These are phyloP conservation scores for Tupaia tana DNA, from an alignment of 2,113 vertebrate species.

Conservation along the genomic window DNA sequence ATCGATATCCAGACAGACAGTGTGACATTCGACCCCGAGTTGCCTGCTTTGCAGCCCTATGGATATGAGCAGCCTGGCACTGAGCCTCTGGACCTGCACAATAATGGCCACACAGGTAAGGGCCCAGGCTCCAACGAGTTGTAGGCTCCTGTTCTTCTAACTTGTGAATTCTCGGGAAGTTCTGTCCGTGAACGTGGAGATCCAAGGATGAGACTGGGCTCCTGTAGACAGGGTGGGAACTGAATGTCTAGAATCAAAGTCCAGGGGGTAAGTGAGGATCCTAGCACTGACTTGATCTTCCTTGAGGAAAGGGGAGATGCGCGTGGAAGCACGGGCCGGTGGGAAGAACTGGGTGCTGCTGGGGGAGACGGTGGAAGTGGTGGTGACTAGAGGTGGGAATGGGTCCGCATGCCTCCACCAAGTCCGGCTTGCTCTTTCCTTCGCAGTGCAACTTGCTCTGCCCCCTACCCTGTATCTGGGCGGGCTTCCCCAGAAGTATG, in stretches of 20 bases:
- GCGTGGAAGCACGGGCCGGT: background rate
- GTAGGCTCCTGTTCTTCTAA: background rate
- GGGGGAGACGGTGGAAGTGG: background rate
- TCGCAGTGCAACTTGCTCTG: conserved; percentile 89
- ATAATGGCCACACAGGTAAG: conserved; percentile 95
- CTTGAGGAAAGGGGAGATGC: background rate
- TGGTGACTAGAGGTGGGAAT: background rate
- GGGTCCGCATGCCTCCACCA: background rate
- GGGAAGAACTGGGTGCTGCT: background rate
- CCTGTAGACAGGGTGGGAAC: background rate
- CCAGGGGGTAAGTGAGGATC: background rate
- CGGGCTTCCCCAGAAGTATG: conserved; percentile 90
- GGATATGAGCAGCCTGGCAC: conserved; percentile 88
- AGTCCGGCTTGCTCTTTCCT: background rate
- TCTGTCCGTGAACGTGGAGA: background rate
- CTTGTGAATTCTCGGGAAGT: background rate
- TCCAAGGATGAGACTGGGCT: background rate
- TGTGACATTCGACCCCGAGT: conserved; percentile 85
- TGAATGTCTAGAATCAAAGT: background rate
- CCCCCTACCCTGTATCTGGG: conserved; percentile 88
- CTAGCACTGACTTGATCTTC: background rate
- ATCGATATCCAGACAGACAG: conserved; percentile 87
- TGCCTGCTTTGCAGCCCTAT: conserved; percentile 85
- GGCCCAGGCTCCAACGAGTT: background rate
- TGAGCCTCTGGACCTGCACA: conserved; percentile 86